Evolutionary conservation across 92 coral and sea anemone species (phyloP), one percentile per base, ranked within the genome.

Genomic region (Plumapathes pennacea): DNA sequence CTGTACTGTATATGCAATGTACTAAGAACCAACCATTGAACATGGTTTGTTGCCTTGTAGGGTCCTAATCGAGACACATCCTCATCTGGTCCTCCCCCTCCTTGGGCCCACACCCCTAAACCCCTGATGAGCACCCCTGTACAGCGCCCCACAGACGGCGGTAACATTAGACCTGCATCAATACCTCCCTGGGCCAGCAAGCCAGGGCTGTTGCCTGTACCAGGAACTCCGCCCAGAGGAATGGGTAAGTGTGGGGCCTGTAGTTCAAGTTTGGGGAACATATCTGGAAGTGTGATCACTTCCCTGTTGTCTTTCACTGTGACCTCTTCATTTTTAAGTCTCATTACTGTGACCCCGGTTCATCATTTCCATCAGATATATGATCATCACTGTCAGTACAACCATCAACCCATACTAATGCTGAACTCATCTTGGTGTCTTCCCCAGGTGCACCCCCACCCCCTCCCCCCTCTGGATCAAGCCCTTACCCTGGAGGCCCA

Each of bases 101-200:
- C n/a, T n/a, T n/a, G n/a, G n/a, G n/a, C n/a, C n/a, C n/a, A n/a
- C n/a, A n/a, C 73, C 5, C 90, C 98, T 5, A 92, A 92, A 59
- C 98, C 98, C 5, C 62, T 92, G 21, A 92, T 92, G 98, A 92
- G 98, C 50, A 88, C 98, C 4, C 98, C 98, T 51, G 89, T 92
- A 36, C 85, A 91, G 18, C 75, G 85, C 52, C 97, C 97, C 40
- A 67, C 66, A 18, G 82, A 77, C 45, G 54, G 78, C 4, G 45
- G 45, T 51, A 63, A 63, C 10, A n/a, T n/a, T n/a, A n/a, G n/a
- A n/a, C n/a, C n/a, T n/a, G n/a, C n/a, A n/a, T n/a, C n/a, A 9
- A 62, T 63, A n/a, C 83, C 71, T 18, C 69, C 68, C 7, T 67
- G 62, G 57, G 71, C 74, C 46, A 76, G 67, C 60, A 57, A 76